Base-by-base conservation (phyloP, 1,140 invertebrate species). In the Chelonus insularis region DNA sequence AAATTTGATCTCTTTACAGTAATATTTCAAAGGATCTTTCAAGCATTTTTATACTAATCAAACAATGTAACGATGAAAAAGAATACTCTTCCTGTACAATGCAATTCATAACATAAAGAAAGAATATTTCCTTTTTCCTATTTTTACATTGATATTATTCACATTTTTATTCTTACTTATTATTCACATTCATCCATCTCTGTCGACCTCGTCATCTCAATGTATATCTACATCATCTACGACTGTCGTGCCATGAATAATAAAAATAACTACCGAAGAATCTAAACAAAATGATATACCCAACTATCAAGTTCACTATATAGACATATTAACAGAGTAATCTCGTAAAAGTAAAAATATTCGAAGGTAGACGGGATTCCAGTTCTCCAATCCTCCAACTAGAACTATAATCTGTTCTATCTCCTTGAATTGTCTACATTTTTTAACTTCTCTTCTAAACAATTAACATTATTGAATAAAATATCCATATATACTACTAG, bases 181-280 rank as follows among this genome's bases (percentile, higher is more conserved):
- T 23, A 57, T 57, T 43, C 54, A 12, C 37, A 20, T 57, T 23
- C 54, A 57, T 57, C 54, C 14, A 45, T 57, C 54, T 43, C 37
- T 43, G 54, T 57, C 36, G 9, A 20, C 41, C 21, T 57, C 20
- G 39, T 57, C 37, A 43, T 43, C 36, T 20, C 37, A 18, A 21
- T 20, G 43, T 57, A 20, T 37, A 57, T 29, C 23, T 48, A 23
- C 23, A 48, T 21, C 25, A 29, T 4, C n/a, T 23, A 39, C 34
- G 9, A 37, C 16, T n/a, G 25, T 29, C 52, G 52, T 55, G 52
- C 7, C 12, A 37, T 55, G 52, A 55, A 55, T 55, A 29, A 55
- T 55, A 29, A 55, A 52, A 52, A 18, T 12, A 21, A 34, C 14
- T 11, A 8, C 12, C n/a, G 11, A 48, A 48, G 23, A 20, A 48